A percentile compares a stretch with the other conserved stretches of the same genome.
These are phyloP conservation scores for Nephrotoma appendiculata DNA, from an alignment of 2,888 invertebrate genomes.

Conservation along the genomic window DNA sequence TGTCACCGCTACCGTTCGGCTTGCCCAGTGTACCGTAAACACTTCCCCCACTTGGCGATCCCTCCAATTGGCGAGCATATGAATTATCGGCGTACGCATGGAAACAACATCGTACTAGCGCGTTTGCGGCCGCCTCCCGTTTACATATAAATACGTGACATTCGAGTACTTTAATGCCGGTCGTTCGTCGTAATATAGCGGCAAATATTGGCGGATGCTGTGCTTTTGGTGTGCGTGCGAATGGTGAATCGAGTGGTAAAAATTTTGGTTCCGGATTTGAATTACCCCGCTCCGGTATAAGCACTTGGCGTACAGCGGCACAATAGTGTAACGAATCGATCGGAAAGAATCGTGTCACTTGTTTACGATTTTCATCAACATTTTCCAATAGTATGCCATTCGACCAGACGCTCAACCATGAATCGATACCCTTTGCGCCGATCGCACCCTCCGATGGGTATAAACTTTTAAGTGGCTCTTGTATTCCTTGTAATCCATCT, in stretches of 20 bases:
- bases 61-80: slow-evolving; percentile 70
- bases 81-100: slow-evolving; percentile 95
- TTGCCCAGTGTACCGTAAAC: slow-evolving; percentile 37
- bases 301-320: slow-evolving; percentile 82
- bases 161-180: slow-evolving; percentile 94
- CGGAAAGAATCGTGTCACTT: slow-evolving; percentile 89
- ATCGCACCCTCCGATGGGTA: slow-evolving; percentile 91
- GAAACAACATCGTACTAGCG: slow-evolving; percentile 92
- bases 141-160: slow-evolving; percentile 98
- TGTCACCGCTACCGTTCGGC: slow-evolving; percentile 22
- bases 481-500: slow-evolving; percentile 93
- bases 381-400: slow-evolving; percentile 92
- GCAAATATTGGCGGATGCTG: slow-evolving; percentile 95
- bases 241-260: slow-evolving; percentile 89
- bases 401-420: slow-evolving; percentile 94
- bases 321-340: slow-evolving; percentile 92
- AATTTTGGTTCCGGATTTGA: slow-evolving; percentile 64
- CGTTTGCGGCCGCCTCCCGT: slow-evolving; percentile 92
- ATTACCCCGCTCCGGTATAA: slow-evolving; percentile 49
- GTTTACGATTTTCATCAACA: slow-evolving; percentile 87
- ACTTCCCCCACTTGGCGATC: slow-evolving; percentile 42
- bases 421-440: slow-evolving; percentile 80
- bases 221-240: slow-evolving; percentile 81
- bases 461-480: slow-evolving; percentile 88
- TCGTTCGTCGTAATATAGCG: slow-evolving; percentile 86